Conservation (phyloP, 2,113 vertebrate genomes). For the Athene noctua region DNA sequence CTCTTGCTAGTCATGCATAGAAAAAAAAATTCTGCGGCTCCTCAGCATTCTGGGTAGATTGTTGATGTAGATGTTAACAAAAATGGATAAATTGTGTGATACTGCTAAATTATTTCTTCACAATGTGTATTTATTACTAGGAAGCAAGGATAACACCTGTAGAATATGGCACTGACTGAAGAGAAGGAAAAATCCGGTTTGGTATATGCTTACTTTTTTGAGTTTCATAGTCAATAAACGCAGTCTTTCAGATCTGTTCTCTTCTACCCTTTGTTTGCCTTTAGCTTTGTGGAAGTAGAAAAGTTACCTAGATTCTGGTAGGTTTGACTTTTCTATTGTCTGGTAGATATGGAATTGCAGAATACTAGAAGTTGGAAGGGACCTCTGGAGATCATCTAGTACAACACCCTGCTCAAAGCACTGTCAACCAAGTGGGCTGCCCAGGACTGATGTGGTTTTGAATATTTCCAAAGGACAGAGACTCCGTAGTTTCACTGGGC, state of each 20-base stretch:
- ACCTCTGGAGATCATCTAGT: neutral
- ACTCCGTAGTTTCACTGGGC: neutral
- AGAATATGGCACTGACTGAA: slow-evolving; percentile 88
- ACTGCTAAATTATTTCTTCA: neutral
- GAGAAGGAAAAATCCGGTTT: neutral
- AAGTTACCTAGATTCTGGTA: neutral
- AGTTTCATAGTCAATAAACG: slow-evolving; percentile 4
- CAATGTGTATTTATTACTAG: slow-evolving; percentile 69
- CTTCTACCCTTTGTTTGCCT: neutral
- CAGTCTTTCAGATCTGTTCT: neutral
- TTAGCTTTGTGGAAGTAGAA: neutral
- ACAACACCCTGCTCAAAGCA: neutral
- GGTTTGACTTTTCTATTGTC: neutral
- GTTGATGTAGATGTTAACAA: neutral
- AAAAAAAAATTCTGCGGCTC: neutral
- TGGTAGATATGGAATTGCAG: neutral
- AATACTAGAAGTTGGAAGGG: neutral
- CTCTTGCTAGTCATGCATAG: neutral
- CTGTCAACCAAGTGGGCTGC: neutral
- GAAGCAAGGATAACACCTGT: slow-evolving; percentile 96
- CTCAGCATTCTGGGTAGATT: neutral
- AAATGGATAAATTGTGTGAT: neutral
- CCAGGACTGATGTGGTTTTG: rapidly evolving
- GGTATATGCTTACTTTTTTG: neutral
- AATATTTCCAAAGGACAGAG: neutral